These are phyloP conservation scores for Ommatoiulus sabulosus DNA, from an alignment of 2,888 invertebrate species.

Conservation along the genomic window DNA sequence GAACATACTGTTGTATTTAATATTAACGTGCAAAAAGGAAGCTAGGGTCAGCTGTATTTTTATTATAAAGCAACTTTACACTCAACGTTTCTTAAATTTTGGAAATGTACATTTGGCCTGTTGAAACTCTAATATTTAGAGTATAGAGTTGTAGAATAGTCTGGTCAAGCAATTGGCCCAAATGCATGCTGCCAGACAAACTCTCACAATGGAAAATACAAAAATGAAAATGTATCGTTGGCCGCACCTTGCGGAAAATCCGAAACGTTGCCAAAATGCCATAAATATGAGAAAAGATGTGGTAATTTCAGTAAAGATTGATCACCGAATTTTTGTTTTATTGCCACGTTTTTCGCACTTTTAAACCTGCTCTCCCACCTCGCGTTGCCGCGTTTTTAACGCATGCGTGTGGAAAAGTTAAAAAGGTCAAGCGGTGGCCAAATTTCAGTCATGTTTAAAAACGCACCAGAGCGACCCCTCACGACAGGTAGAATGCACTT, in stretches of 20 bases:
- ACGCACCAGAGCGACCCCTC: background rate
- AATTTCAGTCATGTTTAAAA: background rate
- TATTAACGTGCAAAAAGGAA: background rate
- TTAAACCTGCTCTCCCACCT: slow-evolving; percentile 30
- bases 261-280: background rate
- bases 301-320: slow-evolving; percentile 32
- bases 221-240: background rate
- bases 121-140: background rate
- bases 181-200: background rate
- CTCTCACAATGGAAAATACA: background rate
- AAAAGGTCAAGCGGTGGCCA: slow-evolving; percentile 37
- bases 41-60: background rate
- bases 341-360: slow-evolving; percentile 7
- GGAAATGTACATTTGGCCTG: background rate
- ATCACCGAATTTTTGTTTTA: slow-evolving; percentile 35
- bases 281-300: slow-evolving; percentile 6
- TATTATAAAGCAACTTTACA: background rate
- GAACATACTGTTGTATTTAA: background rate
- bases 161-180: background rate
- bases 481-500: background rate
- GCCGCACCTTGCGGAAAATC: background rate
- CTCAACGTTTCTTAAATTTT: background rate
- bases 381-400: slow-evolving; percentile 37
- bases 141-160: background rate
- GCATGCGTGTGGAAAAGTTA: slow-evolving; percentile 38